Conservation (phyloP, 2,888 invertebrate species). For the Cheilosia impressa region DNA sequence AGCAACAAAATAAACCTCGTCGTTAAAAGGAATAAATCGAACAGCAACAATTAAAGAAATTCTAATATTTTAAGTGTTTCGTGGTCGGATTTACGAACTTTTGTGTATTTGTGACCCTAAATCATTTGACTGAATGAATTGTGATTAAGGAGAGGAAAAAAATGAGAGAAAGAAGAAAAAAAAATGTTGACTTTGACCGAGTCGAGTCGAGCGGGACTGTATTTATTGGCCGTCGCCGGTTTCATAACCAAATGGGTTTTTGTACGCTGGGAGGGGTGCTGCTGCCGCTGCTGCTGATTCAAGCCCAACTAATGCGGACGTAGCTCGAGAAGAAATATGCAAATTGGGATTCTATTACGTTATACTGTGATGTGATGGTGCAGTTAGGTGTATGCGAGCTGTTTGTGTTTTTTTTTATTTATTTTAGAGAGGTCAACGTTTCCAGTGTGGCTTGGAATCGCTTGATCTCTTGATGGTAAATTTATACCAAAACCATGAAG, state of each 20-base stretch:
- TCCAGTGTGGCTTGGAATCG: constrained; percentile 17
- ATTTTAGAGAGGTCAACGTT: constrained; percentile 53
- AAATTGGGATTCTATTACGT: constrained; percentile 56
- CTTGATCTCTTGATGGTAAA: constrained; percentile 6
- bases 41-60: constrained; percentile 45
- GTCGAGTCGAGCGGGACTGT: not conserved
- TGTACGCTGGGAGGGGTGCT: not conserved
- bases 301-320: constrained; percentile 61
- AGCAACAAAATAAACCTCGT: constrained; percentile 3
- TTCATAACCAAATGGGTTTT: constrained; percentile 45
- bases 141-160: not conserved
- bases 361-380: constrained; percentile 33
- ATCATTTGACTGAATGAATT: constrained; percentile 39
- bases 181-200: constrained; percentile 33
- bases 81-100: constrained; percentile 10
- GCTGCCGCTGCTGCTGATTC: constrained; percentile 22
- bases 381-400: constrained; percentile 27
- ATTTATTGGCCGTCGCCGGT: constrained; percentile 23
- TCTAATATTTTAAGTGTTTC: constrained; percentile 29
- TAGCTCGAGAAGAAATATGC: constrained; percentile 53
- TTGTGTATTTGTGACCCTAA: constrained; percentile 32
- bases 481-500: constrained; percentile 19
- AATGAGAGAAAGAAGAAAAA: not conserved
- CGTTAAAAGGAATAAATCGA: constrained; percentile 48
- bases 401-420: constrained; percentile 10